These are phyloP conservation scores for Danionella cerebrum DNA, from an alignment of 2,113 vertebrate species.

Conservation along the genomic window DNA sequence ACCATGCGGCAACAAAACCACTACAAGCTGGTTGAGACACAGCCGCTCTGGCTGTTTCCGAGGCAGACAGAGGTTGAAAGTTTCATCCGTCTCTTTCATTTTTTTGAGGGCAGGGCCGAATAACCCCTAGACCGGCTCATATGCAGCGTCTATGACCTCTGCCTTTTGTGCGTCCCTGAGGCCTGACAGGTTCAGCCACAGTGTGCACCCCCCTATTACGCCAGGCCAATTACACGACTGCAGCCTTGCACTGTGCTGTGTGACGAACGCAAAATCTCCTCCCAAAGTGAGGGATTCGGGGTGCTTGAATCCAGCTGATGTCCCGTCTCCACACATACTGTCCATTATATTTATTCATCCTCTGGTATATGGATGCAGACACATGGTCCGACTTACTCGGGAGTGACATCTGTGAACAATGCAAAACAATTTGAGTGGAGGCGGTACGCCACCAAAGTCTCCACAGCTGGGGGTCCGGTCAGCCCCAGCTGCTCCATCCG, in stretches of 20 bases:
- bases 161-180: neutral
- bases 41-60: neutral
- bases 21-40: neutral
- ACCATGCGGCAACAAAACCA: too few relatives aligned
- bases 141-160: neutral
- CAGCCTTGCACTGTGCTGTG: neutral
- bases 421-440: neutral
- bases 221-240: neutral
- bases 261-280: too few relatives aligned
- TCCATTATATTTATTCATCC: neutral
- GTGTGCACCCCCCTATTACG: neutral
- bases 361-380: neutral
- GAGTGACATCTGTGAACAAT: neutral
- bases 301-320: too few relatives aligned
- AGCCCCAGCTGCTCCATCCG: neutral
- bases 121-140: neutral
- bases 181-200: neutral
- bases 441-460: neutral
- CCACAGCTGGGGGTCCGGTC: neutral
- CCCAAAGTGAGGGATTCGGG: too few relatives aligned
- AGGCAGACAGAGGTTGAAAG: neutral
- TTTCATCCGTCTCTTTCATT: constrained; percentile 8
- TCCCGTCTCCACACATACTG: neutral
- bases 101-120: constrained; percentile 1
- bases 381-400: neutral